A percentile compares a stretch with the other conserved stretches of the same genome.
Evolutionary conservation across 2,888 invertebrate genomes (phyloP).

Genomic region (Caenorhabditis sp.): DNA sequence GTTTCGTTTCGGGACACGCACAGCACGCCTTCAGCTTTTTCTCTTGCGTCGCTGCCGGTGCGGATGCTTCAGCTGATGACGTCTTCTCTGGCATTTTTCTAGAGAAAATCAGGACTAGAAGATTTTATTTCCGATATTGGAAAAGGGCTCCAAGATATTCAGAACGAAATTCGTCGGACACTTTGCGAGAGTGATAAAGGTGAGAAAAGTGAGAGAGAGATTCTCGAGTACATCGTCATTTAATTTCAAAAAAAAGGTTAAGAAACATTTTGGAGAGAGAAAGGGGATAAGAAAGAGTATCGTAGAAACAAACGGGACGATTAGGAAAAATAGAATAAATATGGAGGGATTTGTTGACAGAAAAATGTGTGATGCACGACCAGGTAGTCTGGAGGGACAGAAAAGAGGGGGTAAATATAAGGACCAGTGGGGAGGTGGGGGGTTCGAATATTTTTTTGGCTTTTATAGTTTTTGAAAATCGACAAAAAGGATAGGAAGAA

Average conservation of each 20-base stretch:
- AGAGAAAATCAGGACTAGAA: neutral
- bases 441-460: too few relatives aligned
- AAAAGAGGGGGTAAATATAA: too few relatives aligned
- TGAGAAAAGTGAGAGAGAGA: neutral
- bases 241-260: slow-evolving; percentile 21
- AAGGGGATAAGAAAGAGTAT: slow-evolving; percentile 20
- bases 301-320: slow-evolving; percentile 29
- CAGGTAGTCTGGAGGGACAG: too few relatives aligned
- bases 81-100: slow-evolving; percentile 25
- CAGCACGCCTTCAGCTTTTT: slow-evolving; percentile 85
- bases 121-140: neutral
- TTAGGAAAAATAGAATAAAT: neutral
- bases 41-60: slow-evolving; percentile 45
- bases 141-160: slow-evolving; percentile 14
- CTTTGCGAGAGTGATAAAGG: neutral
- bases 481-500: too few relatives aligned
- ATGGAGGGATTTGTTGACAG: too few relatives aligned
- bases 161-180: neutral
- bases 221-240: slow-evolving; percentile 13
- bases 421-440: too few relatives aligned
- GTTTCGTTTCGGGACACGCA: slow-evolving; percentile 85
- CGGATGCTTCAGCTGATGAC: slow-evolving; percentile 13
- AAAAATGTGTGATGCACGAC: too few relatives aligned
- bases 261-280: neutral
- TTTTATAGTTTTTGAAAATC: too few relatives aligned